Percentiles rank a stretch among this genome's conserved stretches.
Evolutionary conservation across 2,113 vertebrate genomes (phyloP).

Genomic region (Tychaedon coryphoeus): DNA sequence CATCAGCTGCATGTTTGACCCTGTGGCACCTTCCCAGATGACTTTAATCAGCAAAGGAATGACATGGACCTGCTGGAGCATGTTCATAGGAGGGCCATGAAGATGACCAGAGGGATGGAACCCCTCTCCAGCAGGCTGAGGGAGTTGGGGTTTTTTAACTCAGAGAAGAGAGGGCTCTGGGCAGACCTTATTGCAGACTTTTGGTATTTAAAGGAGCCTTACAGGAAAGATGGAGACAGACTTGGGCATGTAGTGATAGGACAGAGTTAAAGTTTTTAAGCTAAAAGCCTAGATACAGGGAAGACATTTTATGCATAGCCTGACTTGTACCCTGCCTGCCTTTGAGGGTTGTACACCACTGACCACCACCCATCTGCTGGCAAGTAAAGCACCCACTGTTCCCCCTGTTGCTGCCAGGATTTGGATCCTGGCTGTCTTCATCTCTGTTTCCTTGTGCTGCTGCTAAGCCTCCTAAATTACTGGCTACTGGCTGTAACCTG

Average conservation of each 20-base stretch:
- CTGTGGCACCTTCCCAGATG: background rate
- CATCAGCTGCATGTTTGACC: background rate
- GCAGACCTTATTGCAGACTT: background rate
- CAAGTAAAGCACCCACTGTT: background rate
- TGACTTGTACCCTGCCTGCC: background rate
- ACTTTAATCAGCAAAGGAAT: background rate
- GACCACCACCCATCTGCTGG: background rate
- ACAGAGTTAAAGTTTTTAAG: background rate
- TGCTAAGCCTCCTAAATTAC: background rate
- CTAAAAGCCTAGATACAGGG: background rate
- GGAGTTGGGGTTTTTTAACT: too few species aligned
- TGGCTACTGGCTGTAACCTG: background rate
- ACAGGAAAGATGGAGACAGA: background rate
- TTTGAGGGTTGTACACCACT: fast-evolving
- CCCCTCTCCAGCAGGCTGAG: background rate
- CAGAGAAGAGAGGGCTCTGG: background rate
- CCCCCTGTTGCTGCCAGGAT: background rate
- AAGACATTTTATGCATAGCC: background rate
- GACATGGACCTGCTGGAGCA: background rate
- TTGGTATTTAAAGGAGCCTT: background rate
- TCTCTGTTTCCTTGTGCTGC: background rate
- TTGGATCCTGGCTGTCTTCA: background rate
- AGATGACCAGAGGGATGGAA: background rate
- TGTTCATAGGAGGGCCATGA: background rate
- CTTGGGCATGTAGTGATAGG: background rate